Evolutionary conservation across 2,113 vertebrate species (phyloP), one percentile per base, ranked within the genome.

Genomic region (Stigmatopora nigra): DNA sequence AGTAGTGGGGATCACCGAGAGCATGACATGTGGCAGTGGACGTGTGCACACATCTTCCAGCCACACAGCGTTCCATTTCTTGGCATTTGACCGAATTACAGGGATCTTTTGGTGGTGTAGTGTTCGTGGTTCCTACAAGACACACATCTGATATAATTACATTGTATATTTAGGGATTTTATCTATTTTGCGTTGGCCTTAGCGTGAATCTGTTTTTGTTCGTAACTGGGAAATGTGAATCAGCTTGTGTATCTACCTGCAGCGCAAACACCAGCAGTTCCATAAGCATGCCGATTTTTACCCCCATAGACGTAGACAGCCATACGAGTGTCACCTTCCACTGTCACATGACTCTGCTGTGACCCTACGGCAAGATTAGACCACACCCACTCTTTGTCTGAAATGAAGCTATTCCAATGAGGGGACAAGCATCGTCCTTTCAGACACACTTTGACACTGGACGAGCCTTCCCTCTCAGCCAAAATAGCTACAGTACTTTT

Each of bases 1-100:
- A 0, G 53, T 72, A 77, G 63, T 77, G 70, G 38, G 75, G 75
- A 63, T 77, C 75, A 22, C 75, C 75, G 2, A 59, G 2, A 0
- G 47, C 70, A 3, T 7, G 16, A 41, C 75, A 77, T 4, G 75
- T 72, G 53, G 75, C 70, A 4, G 58, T 69, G 17, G 70, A 77
- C 25, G 47, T 22, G 36, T 52, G 52, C 19, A 72, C 63, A 16
- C 75, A 77, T 17, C 11, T 1, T 17, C 75, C 75, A 0, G 62
- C 61, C 46, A 48, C 70, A 59, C 75, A 77, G 1, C 0, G 51
- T 38, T 77, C 65, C 58, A 47, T 69, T 5, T 17, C 8, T 41
- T 25, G 11, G 46, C 75, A 77, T 53, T 52, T 66, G 0, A 77
- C 19, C 0, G 48, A 8, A 14, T 65, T 70, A 66, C 75, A 77